Evolutionary conservation across 2,113 vertebrate species (phyloP).

Genomic region (Channa maculata): DNA sequence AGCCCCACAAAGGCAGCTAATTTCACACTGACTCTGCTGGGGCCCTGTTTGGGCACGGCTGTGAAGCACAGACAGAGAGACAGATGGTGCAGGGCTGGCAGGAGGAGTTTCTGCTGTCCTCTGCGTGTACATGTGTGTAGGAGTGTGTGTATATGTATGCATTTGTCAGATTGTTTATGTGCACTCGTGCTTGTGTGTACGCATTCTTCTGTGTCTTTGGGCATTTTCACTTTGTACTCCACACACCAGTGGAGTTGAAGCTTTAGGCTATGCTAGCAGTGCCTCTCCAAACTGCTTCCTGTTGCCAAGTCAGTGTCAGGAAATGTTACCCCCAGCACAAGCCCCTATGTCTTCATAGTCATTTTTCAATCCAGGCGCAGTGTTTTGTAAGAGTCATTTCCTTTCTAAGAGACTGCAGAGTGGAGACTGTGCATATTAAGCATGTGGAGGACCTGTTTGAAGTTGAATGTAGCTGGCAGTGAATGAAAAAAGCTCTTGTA

Average conservation of each 20-base stretch:
- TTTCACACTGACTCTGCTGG: slow-evolving; percentile 81
- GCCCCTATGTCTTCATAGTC: slow-evolving; percentile 53
- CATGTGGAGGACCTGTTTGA: slow-evolving; percentile 64
- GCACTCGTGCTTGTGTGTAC: slow-evolving; percentile 22
- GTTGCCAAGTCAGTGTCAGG: slow-evolving; percentile 68
- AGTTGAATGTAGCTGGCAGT: slow-evolving; percentile 68
- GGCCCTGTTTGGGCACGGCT: slow-evolving; percentile 80
- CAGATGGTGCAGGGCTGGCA: slow-evolving; percentile 83
- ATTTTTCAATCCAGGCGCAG: slow-evolving; percentile 55
- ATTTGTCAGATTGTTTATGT: slow-evolving; percentile 56
- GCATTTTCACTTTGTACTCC: slow-evolving; percentile 71
- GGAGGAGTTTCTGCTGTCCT: slow-evolving; percentile 77
- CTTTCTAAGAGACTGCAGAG: slow-evolving; percentile 58
- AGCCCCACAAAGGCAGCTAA: slow-evolving; percentile 81
- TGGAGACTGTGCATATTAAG: slow-evolving; percentile 63
- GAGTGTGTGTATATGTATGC: slow-evolving; percentile 36
- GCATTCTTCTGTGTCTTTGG: slow-evolving; percentile 59
- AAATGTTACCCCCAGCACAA: slow-evolving; percentile 58
- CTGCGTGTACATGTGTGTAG: slow-evolving; percentile 33
- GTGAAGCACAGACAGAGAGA: slow-evolving; percentile 82
- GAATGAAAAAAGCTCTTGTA: slow-evolving; percentile 64
- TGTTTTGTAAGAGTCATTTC: slow-evolving; percentile 59
- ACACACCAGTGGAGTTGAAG: slow-evolving; percentile 48
- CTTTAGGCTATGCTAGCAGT: slow-evolving; percentile 56
- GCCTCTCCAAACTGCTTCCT: slow-evolving; percentile 54